Evolutionary conservation across 2,113 vertebrate genomes (phyloP).

Genomic region (Clarias gariepinus): DNA sequence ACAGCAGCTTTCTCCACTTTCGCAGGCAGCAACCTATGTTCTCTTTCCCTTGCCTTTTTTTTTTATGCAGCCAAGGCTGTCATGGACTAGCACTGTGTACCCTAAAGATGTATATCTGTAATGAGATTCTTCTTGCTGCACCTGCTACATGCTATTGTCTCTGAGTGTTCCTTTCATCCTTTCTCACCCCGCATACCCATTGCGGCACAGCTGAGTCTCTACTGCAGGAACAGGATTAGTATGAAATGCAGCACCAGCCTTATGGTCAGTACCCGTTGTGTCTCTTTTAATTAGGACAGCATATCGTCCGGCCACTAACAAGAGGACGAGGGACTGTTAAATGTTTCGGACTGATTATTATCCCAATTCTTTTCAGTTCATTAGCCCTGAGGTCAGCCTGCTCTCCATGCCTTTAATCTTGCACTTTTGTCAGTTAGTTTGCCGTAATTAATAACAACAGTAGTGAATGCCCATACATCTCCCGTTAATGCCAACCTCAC

Average conservation of each 20-base stretch:
- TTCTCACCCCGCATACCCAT: not conserved
- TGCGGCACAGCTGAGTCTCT: not conserved
- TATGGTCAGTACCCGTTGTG: not conserved
- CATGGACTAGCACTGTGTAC: conserved; percentile 63
- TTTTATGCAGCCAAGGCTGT: conserved; percentile 61
- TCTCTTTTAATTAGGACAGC: conserved; percentile 7
- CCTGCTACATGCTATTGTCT: conserved; percentile 60
- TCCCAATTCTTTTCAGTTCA: not conserved
- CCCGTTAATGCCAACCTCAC: not conserved
- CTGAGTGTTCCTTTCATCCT: not conserved
- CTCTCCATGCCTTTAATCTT: conserved; percentile 11
- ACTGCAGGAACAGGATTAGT: not conserved
- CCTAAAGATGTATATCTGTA: conserved; percentile 60
- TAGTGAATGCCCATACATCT: not conserved
- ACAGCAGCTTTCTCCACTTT: conserved; percentile 55
- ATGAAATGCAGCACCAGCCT: not conserved
- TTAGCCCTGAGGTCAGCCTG: conserved; percentile 1
- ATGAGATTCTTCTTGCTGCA: conserved; percentile 64
- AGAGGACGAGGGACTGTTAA: not conserved
- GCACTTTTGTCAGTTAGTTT: not conserved
- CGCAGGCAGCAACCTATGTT: conserved; percentile 64
- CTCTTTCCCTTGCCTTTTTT: not conserved
- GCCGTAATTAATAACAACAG: conserved; percentile 25
- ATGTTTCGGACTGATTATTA: not conserved
- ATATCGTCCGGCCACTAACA: not conserved